Evolutionary conservation across 2,113 vertebrate genomes (phyloP), one percentile per base, ranked within the genome.

Genomic region (Lepisosteus oculatus): DNA sequence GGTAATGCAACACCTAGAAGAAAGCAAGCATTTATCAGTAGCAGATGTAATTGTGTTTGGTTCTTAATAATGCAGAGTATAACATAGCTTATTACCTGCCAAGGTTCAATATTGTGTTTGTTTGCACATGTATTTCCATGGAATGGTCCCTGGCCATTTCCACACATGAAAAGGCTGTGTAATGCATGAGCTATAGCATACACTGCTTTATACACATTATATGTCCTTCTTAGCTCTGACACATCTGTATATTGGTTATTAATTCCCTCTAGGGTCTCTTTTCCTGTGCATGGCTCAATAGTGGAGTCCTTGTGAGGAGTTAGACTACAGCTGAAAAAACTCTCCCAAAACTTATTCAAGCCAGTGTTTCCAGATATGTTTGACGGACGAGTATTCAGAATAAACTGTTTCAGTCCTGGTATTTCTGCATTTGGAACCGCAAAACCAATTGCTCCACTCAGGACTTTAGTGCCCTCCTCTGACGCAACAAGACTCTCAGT

Each of bases 401-500:
- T 51, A 41, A 59, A 79, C 51, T 64, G 6, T 65, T 41, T 70
- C 45, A 79, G 45, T 3, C 69, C 74, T 51, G 54, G 13, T 65
- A 79, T 76, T 15, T 73, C 29, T 17, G 47, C 71, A 47, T 44
- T 76, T 43, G 6, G 62, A 43, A 79, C 71, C 8, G 74, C 68
- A 55, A 79, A 76, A 4, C 74, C 74, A 51, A 76, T 64, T 29
- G 74, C 70, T 8, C 74, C 77, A 54, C 55, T 42, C 42, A 76
- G 51, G 41, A 55, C n/a, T 8, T n/a, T 47, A 57, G 63, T 42
- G 57, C 55, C 15, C 15, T 71, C 68, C 13, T 64, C 43, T 67
- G 45, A 70, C 55, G 43, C 67, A 4, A 80, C 51, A 5, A 62
- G 12, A 8, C 12, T 43, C n/a, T 72, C 72, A 4, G 65, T 72